A percentile compares a stretch with the other conserved stretches of the same genome.
Conservation (phyloP, 2,113 vertebrate species). For the Crypturellus undulatus region DNA sequence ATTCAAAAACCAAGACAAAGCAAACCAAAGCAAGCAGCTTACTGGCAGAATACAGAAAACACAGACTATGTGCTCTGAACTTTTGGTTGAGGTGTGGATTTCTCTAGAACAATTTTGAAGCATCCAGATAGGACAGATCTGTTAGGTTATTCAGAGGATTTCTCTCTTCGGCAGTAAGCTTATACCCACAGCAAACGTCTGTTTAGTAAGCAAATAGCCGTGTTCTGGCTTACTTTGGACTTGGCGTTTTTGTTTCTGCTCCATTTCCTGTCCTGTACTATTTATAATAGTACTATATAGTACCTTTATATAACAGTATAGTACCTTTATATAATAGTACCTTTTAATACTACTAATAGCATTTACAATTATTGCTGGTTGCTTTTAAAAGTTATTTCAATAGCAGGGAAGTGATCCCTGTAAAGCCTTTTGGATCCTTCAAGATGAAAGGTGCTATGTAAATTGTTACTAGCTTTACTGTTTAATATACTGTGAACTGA, state of each 20-base stretch:
- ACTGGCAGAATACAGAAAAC: neutral
- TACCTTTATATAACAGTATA: too few relatives aligned
- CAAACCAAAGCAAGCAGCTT: neutral
- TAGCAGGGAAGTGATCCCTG: neutral
- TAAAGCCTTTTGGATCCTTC: neutral
- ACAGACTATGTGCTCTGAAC: neutral
- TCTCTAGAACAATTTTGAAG: neutral
- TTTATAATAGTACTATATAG: neutral
- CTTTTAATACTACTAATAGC: too few relatives aligned
- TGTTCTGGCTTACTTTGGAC: neutral
- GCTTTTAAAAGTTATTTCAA: neutral
- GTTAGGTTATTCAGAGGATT: neutral
- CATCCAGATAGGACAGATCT: neutral
- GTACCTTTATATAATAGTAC: too few relatives aligned
- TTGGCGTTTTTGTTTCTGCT: neutral
- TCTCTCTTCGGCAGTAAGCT: neutral
- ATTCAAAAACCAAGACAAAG: neutral
- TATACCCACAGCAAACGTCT: neutral
- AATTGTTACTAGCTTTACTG: neutral
- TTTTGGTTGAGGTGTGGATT: neutral
- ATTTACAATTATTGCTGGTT: neutral
- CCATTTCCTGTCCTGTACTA: neutral
- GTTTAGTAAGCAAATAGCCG: neutral
- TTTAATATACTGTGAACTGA: constrained; percentile 14
- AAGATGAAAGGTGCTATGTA: neutral